These are phyloP conservation scores for Oreochromis grahami DNA, from an alignment of 2,797 vertebrate species.

Conservation along the genomic window DNA sequence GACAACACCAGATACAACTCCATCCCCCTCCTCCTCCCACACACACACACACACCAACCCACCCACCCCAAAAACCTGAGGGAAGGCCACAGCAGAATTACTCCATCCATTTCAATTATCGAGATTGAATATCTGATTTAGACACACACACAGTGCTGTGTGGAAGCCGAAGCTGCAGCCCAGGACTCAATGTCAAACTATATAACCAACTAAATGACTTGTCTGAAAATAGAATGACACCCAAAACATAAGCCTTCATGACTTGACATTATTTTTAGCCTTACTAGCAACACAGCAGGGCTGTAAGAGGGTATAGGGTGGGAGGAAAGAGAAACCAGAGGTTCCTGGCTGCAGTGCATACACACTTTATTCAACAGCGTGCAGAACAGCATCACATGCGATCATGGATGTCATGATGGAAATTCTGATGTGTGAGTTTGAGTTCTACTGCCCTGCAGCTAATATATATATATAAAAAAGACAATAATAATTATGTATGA, in stretches of 20 bases:
- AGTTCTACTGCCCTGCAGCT: not conserved
- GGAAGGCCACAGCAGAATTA: constrained; percentile 48
- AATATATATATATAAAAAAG: not conserved
- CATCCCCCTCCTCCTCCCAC: not conserved
- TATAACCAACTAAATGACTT: constrained; percentile 50
- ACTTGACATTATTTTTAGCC: constrained; percentile 24
- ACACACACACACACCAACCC: not conserved
- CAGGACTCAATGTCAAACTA: constrained; percentile 58
- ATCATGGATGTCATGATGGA: not conserved
- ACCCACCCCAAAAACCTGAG: constrained; percentile 15
- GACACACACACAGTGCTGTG: constrained; percentile 24
- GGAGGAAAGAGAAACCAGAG: not conserved
- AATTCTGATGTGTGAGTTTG: not conserved
- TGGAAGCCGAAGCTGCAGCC: constrained; percentile 32
- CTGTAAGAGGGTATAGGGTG: not conserved
- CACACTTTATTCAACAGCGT: not conserved
- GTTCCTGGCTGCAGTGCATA: not conserved
- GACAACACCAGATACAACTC: constrained; percentile 18
- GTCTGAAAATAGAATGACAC: constrained; percentile 34
- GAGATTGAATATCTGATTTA: constrained; percentile 55
- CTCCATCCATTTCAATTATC: constrained; percentile 67
- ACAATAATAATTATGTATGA: not conserved
- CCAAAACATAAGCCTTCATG: constrained; percentile 29
- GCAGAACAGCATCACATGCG: not conserved
- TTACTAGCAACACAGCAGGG: not conserved